A percentile compares a stretch with the other conserved stretches of the same genome.
phyloP scores from a whole-genome alignment of 2,113 vertebrate genomes.

The Mus musculus region GRCm39 chr1:33841001-33841500 shows the following conservation, averaged over 20 bases:
- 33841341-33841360: conserved; percentile 78
- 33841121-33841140: conserved; percentile 26
- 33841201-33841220: conserved; percentile 79
- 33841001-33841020: conserved; percentile 34
- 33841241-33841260: conserved; percentile 79
- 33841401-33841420: conserved; percentile 77
- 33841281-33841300: conserved; percentile 76
- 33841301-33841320: conserved; percentile 80
- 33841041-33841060: conserved; percentile 60
- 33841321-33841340: conserved; percentile 76
- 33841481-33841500: conserved; percentile 80
- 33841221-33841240: conserved; percentile 75
- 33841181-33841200: not conserved
- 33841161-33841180: not conserved
- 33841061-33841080: conserved; percentile 60
- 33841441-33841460: conserved; percentile 79
- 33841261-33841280: conserved; percentile 80
- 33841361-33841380: conserved; percentile 78
- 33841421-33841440: conserved; percentile 79
- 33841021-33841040: conserved; percentile 60
- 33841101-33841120: conserved; percentile 21
- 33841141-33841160: conserved; percentile 39
- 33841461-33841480: conserved; percentile 80
- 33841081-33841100: conserved; percentile 52
- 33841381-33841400: conserved; percentile 79